Conservation (phyloP, 1,140 invertebrate species). For the Platyura marginata region DNA sequence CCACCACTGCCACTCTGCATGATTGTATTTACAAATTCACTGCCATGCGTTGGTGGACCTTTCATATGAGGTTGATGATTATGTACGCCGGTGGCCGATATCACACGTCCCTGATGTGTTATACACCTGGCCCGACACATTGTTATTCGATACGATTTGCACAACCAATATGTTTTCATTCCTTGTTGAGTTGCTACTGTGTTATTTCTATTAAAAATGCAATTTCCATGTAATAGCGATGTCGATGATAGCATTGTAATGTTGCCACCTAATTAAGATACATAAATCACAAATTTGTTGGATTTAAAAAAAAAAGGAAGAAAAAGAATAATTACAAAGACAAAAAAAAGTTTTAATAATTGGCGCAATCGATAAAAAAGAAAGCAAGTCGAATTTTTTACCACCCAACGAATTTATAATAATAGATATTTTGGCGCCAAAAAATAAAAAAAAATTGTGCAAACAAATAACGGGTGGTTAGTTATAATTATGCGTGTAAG, state of each 20-base stretch:
- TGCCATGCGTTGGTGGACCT: neutral
- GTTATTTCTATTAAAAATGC: conserved; percentile 24
- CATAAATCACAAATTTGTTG: no score
- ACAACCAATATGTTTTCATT: conserved; percentile 26
- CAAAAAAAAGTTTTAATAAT: neutral
- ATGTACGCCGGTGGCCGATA: conserved; percentile 23
- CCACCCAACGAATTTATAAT: no score
- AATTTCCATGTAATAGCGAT: conserved; percentile 23
- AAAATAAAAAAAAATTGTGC: no score
- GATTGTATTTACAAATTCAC: conserved; percentile 1
- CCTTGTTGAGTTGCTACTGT: conserved; percentile 25
- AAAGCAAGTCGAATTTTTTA: no score
- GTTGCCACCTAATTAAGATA: conserved; percentile 19
- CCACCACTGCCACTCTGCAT: conserved; percentile 5
- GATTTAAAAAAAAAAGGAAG: neutral
- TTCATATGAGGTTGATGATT: conserved; percentile 23
- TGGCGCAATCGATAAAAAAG: neutral
- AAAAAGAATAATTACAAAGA: neutral
- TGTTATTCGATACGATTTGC: conserved; percentile 24
- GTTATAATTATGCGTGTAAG: no score
- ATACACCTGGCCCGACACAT: conserved; percentile 24
- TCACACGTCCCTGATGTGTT: conserved; percentile 21
- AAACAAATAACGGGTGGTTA: no score
- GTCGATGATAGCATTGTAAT: conserved; percentile 24
- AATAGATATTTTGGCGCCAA: no score